These are phyloP conservation scores for Rhodinocichla rosea DNA, from an alignment of 2,113 vertebrate species.

Conservation along the genomic window DNA sequence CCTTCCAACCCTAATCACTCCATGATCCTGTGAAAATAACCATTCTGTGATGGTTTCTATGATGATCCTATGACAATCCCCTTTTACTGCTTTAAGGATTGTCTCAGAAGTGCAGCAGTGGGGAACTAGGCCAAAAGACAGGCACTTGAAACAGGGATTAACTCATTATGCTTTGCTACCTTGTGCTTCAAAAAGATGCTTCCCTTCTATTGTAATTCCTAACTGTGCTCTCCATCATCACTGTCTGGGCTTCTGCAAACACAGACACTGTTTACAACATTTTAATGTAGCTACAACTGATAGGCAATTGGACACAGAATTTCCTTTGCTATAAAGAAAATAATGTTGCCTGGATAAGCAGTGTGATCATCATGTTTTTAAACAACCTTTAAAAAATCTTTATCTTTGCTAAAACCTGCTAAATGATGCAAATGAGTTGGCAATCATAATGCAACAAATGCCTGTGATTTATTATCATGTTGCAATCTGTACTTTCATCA, in stretches of 20 bases:
- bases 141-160: background rate
- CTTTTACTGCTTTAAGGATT: background rate
- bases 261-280: background rate
- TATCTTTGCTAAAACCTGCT: conserved; percentile 6
- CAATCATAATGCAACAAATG: background rate
- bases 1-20: background rate
- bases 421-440: background rate
- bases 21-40: background rate
- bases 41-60: background rate
- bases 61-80: background rate
- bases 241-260: background rate
- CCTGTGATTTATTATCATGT: background rate
- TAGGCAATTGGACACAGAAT: background rate
- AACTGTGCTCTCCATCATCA: background rate
- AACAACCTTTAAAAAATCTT: conserved; percentile 4
- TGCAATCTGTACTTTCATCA: conserved; percentile 1
- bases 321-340: background rate
- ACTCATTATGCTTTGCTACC: background rate
- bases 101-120: background rate
- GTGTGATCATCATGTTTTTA: background rate
- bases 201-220: background rate
- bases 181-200: background rate
- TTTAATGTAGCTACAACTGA: background rate
- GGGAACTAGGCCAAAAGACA: background rate
- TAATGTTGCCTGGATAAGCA: background rate